Evolutionary conservation across 2,113 vertebrate species (phyloP).

Genomic region (Gnathonemus echidnorhynchus): DNA sequence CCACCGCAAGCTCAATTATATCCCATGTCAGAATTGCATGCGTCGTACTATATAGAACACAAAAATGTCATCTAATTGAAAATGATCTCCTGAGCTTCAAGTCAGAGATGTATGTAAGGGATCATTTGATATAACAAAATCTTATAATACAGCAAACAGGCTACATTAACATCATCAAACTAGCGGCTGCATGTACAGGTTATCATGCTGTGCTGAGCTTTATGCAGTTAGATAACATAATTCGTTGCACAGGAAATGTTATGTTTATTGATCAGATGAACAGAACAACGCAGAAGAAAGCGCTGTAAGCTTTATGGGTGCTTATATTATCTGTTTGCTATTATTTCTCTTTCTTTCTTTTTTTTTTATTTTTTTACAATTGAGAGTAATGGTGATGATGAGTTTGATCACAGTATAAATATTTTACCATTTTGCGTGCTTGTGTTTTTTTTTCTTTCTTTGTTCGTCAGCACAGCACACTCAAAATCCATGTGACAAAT

Average conservation of each 20-base stretch:
- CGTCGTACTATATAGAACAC: not conserved
- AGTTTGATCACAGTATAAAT: not conserved
- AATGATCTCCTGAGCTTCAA: not conserved
- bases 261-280: not conserved
- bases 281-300: not conserved
- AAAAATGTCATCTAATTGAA: not conserved
- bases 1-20: not conserved
- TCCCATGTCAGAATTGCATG: not conserved
- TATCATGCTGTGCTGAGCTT: not conserved
- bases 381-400: not conserved
- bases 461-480: too few relatives aligned
- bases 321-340: too few relatives aligned
- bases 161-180: not conserved
- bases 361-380: not conserved
- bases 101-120: not conserved
- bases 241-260: not conserved
- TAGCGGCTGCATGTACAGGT: not conserved
- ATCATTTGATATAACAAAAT: not conserved
- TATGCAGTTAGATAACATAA: not conserved
- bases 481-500: not conserved
- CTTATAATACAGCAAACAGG: not conserved
- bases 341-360: too few relatives aligned
- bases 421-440: not conserved
- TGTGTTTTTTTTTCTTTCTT: too few relatives aligned
- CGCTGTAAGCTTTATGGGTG: not conserved